phyloP scores from a whole-genome alignment of 2,888 invertebrate genomes.

The Diaperis boleti region DNA sequence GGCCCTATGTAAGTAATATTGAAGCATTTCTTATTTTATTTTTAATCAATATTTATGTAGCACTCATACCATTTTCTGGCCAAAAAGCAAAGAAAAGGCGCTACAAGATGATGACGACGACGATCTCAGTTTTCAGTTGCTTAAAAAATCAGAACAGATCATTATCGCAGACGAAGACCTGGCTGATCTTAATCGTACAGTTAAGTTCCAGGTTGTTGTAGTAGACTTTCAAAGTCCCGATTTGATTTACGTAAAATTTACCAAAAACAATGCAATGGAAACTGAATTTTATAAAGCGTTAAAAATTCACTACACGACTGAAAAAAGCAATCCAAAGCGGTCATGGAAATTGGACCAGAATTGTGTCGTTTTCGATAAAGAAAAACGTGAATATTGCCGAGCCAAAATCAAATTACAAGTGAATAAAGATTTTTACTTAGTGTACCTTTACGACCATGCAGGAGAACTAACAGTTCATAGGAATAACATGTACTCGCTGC shows the following conservation, averaged over 20 bases:
- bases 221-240: slow-evolving; percentile 56
- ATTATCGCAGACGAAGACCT: slow-evolving; percentile 47
- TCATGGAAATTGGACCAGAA: slow-evolving; percentile 53
- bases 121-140: slow-evolving; percentile 45
- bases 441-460: slow-evolving; percentile 78
- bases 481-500: slow-evolving; percentile 61
- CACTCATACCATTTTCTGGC: slow-evolving; percentile 63
- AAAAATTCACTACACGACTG: slow-evolving; percentile 50
- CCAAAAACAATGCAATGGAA: slow-evolving; percentile 53
- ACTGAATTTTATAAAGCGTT: slow-evolving; percentile 50
- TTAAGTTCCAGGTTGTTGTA: slow-evolving; percentile 53
- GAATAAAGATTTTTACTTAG: slow-evolving; percentile 63
- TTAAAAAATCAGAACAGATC: slow-evolving; percentile 50
- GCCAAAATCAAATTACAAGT: slow-evolving; percentile 63
- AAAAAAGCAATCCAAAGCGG: slow-evolving; percentile 1
- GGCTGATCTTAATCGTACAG: no score
- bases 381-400: slow-evolving; percentile 75
- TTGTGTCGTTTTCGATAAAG: slow-evolving; percentile 66
- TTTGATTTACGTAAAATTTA: slow-evolving; percentile 64
- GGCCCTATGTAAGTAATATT: slow-evolving; percentile 66
- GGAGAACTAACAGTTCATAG: slow-evolving; percentile 67
- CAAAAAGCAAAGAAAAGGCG: slow-evolving; percentile 59
- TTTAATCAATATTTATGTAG: slow-evolving; percentile 47
- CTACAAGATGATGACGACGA: slow-evolving; percentile 40
- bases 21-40: not conserved